Percentiles rank a stretch among this genome's conserved stretches.
Evolutionary conservation across 2,888 invertebrate species (phyloP).

Genomic region (Desoria tigrina): DNA sequence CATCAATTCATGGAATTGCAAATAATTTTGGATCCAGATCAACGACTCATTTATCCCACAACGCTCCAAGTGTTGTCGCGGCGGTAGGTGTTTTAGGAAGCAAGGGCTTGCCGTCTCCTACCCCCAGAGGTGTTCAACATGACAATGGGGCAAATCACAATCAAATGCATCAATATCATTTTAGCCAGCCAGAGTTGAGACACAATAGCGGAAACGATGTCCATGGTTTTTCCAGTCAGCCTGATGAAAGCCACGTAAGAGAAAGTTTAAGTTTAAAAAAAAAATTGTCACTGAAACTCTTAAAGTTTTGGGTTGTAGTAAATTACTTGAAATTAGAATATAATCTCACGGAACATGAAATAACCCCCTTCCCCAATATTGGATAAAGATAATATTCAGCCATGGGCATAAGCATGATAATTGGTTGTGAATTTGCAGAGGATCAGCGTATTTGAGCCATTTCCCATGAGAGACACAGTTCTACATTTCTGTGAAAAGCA

Average conservation of each 20-base stretch:
- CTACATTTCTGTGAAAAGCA: constrained; percentile 97
- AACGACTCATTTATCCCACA: constrained; percentile 30
- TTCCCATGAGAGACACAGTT: constrained; percentile 87
- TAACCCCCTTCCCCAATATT: too few species aligned
- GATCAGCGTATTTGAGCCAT: constrained; percentile 84
- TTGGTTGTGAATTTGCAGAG: constrained; percentile 59
- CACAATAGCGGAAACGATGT: constrained; percentile 14
- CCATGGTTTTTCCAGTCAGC: not conserved
- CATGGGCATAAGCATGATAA: not conserved
- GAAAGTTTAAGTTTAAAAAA: not conserved
- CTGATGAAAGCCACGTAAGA: constrained; percentile 15
- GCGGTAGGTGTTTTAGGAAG: constrained; percentile 6
- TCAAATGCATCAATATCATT: constrained; percentile 25
- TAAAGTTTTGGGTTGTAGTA: too few species aligned
- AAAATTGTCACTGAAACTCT: not conserved
- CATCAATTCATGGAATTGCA: constrained; percentile 41
- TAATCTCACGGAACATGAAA: too few species aligned
- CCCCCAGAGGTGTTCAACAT: constrained; percentile 8
- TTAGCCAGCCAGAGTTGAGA: constrained; percentile 29
- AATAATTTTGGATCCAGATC: constrained; percentile 41
- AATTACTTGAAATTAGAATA: too few species aligned
- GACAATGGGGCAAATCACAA: constrained; percentile 5
- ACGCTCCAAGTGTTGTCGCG: not conserved
- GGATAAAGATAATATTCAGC: too few species aligned
- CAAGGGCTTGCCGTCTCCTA: constrained; percentile 25